Base-by-base conservation (phyloP, 64 coral and sea anemone species). In the Porites australiensis region DNA sequence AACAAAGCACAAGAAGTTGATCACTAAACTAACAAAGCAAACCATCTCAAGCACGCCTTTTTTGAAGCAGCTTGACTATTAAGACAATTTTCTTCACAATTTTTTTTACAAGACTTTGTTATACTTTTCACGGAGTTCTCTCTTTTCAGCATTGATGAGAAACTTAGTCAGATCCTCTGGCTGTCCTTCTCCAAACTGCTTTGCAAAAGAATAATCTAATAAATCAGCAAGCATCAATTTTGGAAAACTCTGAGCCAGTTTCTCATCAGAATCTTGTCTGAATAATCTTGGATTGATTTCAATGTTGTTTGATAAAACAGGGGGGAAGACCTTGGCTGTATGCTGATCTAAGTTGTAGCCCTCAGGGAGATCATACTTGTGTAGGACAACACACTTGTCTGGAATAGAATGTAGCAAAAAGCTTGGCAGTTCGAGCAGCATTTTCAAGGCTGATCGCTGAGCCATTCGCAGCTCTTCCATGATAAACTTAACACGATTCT, bases 151-250 rank as follows among this genome's bases (percentile, higher is more conserved):
- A 51, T 77, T 67, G 43, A 71, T 88, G 19, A 97, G 81, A 90
- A 97, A 97, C 70, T 91, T 82, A 8, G 90, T 88, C 54, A 97
- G 76, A 58, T 97, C 95, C 62, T 97, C 95, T 48, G 95, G 92
- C 8, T 64, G 78, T 16, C 95, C 95, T 77, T 91, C 86, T 19
- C 95, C 92, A 88, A 94, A 75, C 49, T 94, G 55, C 27, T 94
- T 93, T 83, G 80, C 79, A 59, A 94, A 97, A 7, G 92, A 97
- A 82, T 94, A 97, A 88, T 97, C 95, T 27, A 97, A 71, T 18
- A 94, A 50, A 46, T 97, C 95, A 75, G 67, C 72, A 23, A 97
- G 60, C 20, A 20, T 16, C 13, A 97, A 74, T 60, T 21, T 80
- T 62, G 88, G 69, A 77, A 91, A 87, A 86, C 53, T 74, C 44